Base-by-base conservation (phyloP, 2,797 vertebrate species). In the Anas bernieri region DNA sequence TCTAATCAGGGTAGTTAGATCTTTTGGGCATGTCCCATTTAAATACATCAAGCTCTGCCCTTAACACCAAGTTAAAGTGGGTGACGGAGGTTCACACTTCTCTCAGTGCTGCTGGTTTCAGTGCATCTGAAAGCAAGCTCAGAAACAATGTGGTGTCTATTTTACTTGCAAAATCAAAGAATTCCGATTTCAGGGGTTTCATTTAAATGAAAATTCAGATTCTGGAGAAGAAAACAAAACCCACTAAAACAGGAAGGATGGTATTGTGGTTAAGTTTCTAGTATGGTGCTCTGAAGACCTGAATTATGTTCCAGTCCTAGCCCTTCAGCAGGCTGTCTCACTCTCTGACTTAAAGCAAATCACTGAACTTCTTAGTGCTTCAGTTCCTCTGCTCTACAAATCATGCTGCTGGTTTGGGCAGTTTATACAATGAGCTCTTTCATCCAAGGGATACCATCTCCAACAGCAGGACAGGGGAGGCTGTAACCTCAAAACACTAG, bases 191-290 rank as follows among this genome's bases (percentile, higher is more conserved):
- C 88, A 94, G 62, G 93, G 93, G 95, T 96, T 96, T 95, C 72
- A 0, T 96, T 97, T 96, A 94, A 96, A 94, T 96, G 95, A 96
- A 96, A 97, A 95, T 83, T 94, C 84, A 94, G 96, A 94, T 96
- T 96, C 94, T 88, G 95, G 93, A 94, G 95, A 96, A 97, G 94
- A 97, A 97, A 96, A 96, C 93, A 96, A 94, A 97, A 96, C 94
- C 94, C 93, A 94, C 94, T 94, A 96, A 96, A 93, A 95, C 95
- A 96, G 95, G 95, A 97, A 97, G 95, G 83, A 93, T 80, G 95
- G 94, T 87, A 59, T 95, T 96, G 96, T 94, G 96, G 95, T 96
- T 96, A 94, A 76, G 90, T 91, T 94, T 92, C 94, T 94, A 95
- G 92, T 86, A 84, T 25, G 30, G 66, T 66, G 92, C 81, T 96